Percentiles rank a stretch among this genome's conserved stretches.
Evolutionary conservation across 1,140 invertebrate genomes (phyloP).

Genomic region (Pristionchus pacificus): DNA sequence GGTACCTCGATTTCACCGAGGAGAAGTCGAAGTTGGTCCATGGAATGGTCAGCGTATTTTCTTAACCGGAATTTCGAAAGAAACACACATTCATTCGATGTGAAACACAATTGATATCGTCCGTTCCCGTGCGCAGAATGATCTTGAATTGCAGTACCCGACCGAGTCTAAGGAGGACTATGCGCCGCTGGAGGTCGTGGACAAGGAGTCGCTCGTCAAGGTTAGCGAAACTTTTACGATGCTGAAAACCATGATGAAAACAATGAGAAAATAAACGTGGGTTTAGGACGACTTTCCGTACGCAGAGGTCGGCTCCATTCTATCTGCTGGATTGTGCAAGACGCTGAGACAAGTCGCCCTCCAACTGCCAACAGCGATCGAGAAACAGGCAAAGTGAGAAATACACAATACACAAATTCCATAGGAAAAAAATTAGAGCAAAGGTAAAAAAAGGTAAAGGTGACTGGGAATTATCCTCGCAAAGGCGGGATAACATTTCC

Average conservation of each 20-base stretch:
- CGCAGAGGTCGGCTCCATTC: not conserved
- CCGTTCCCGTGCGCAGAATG: no score
- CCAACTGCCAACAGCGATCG: not conserved
- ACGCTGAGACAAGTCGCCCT: not conserved
- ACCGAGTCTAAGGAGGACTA: not conserved
- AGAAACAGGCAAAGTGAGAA: not conserved
- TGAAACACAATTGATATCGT: not conserved
- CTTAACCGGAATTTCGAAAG: not conserved
- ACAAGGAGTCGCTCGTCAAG: no score
- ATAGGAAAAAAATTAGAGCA: no score
- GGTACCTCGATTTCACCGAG: not conserved
- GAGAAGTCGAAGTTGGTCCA: not conserved
- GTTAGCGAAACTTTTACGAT: no score
- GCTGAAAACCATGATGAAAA: no score
- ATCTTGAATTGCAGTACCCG: not conserved
- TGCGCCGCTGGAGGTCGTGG: not conserved
- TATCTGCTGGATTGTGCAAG: not conserved
- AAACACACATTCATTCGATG: not conserved
- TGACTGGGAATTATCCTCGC: no score
- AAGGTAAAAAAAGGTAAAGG: no score
- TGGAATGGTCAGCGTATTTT: not conserved
- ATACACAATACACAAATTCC: no score
- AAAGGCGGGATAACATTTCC: no score
- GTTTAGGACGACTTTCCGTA: not conserved
- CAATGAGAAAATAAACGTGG: no score